These are phyloP conservation scores for Arenaria interpres DNA, from an alignment of 2,113 vertebrate species.

Conservation along the genomic window DNA sequence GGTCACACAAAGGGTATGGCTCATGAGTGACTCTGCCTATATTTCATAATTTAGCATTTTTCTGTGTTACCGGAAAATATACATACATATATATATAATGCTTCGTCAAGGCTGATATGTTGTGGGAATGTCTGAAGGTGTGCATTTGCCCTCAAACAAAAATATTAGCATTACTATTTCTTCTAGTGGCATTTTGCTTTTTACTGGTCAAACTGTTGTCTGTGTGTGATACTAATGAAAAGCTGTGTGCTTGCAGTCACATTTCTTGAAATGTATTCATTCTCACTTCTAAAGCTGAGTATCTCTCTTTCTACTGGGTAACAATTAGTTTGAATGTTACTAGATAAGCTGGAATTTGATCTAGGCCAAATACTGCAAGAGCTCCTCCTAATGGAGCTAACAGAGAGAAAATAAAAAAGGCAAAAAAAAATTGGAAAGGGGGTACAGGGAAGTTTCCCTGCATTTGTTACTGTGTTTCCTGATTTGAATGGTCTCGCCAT, in stretches of 20 bases:
- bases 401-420: neutral
- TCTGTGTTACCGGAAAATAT: neutral
- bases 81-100: too few species aligned
- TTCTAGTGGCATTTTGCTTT: neutral
- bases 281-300: neutral
- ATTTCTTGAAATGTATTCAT: neutral
- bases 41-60: neutral
- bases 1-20: neutral
- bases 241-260: neutral
- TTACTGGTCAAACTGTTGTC: neutral
- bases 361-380: slow-evolving; percentile 80
- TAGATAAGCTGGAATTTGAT: neutral
- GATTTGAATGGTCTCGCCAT: neutral
- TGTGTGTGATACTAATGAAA: neutral
- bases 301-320: neutral
- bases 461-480: neutral
- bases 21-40: neutral
- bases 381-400: slow-evolving; percentile 86
- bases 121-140: neutral
- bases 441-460: neutral
- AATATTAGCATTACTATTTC: neutral
- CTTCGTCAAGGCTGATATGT: neutral
- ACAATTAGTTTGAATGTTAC: neutral
- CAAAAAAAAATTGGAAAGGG: neutral
- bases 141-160: neutral